Evolutionary conservation across 2,888 invertebrate genomes (phyloP).

Genomic region (Mylabris sibirica): DNA sequence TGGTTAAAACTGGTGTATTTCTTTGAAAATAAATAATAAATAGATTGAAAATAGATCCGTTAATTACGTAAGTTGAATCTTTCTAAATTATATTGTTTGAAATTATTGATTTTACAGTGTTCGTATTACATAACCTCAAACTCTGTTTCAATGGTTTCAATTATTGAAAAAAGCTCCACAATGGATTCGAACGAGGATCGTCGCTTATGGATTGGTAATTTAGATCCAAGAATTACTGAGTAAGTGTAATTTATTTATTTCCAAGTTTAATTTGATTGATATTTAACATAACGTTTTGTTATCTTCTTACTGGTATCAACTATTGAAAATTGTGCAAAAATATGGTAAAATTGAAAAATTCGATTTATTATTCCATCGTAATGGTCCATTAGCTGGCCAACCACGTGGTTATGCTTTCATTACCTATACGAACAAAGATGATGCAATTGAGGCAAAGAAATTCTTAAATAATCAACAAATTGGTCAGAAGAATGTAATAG

Average conservation of each 20-base stretch:
- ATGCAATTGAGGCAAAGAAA: constrained; percentile 76
- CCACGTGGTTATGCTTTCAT: constrained; percentile 95
- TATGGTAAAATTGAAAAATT: constrained; percentile 94
- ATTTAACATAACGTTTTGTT: constrained; percentile 41
- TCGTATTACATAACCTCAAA: constrained; percentile 17
- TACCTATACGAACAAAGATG: constrained; percentile 72
- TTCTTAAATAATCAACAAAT: constrained; percentile 78
- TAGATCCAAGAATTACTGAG: constrained; percentile 91
- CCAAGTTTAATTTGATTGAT: constrained; percentile 12
- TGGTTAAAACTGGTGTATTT: background rate
- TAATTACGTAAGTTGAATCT: too few species aligned
- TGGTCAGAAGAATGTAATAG: constrained; percentile 77
- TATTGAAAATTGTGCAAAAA: constrained; percentile 95
- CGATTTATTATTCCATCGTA: constrained; percentile 93
- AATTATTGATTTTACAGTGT: background rate
- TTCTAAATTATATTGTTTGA: background rate
- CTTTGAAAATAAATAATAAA: background rate
- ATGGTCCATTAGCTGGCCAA: constrained; percentile 86
- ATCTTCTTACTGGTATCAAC: constrained; percentile 83
- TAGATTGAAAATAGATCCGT: background rate
- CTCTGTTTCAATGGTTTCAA: constrained; percentile 15
- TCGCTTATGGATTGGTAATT: constrained; percentile 91
- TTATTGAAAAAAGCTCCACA: background rate
- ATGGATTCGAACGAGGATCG: constrained; percentile 64
- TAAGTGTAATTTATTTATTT: constrained; percentile 66